Percentiles rank a stretch among this genome's conserved stretches.
Evolutionary conservation across 1,140 invertebrate species (phyloP).

Genomic region (Gryllus bimaculatus): DNA sequence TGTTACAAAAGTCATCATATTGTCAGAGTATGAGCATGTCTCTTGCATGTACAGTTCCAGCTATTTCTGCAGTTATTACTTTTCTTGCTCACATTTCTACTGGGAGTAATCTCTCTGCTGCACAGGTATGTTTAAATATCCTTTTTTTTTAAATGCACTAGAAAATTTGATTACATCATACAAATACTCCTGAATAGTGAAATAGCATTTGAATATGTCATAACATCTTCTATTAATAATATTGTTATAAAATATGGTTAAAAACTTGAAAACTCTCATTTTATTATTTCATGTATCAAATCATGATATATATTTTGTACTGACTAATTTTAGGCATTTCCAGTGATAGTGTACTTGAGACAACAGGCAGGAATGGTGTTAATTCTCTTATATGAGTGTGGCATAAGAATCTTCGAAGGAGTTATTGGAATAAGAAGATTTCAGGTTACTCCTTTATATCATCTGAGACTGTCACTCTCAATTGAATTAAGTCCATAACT

Average conservation of each 20-base stretch:
- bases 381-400: slow-evolving; percentile 27
- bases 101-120: slow-evolving; percentile 47
- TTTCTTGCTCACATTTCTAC: slow-evolving; percentile 51
- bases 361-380: slow-evolving; percentile 30
- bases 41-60: slow-evolving; percentile 48
- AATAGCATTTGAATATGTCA: too few species aligned
- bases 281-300: too few species aligned
- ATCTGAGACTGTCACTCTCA: not conserved
- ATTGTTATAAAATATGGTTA: too few species aligned
- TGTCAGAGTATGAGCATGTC: slow-evolving; percentile 52
- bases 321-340: slow-evolving; percentile 33
- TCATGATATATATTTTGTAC: not conserved
- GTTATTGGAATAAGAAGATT: slow-evolving; percentile 31
- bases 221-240: too few species aligned
- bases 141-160: not conserved
- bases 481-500: too few species aligned
- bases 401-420: slow-evolving; percentile 27
- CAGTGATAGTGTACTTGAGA: slow-evolving; percentile 29
- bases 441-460: slow-evolving; percentile 27
- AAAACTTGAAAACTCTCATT: too few species aligned
- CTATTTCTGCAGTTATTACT: slow-evolving; percentile 50
- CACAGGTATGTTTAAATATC: slow-evolving; percentile 41
- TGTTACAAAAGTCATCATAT: slow-evolving; percentile 47
- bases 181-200: too few species aligned
- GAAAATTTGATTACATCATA: too few species aligned